These are phyloP conservation scores for Prorops nasuta DNA, from an alignment of 1,140 invertebrate species.

Conservation along the genomic window DNA sequence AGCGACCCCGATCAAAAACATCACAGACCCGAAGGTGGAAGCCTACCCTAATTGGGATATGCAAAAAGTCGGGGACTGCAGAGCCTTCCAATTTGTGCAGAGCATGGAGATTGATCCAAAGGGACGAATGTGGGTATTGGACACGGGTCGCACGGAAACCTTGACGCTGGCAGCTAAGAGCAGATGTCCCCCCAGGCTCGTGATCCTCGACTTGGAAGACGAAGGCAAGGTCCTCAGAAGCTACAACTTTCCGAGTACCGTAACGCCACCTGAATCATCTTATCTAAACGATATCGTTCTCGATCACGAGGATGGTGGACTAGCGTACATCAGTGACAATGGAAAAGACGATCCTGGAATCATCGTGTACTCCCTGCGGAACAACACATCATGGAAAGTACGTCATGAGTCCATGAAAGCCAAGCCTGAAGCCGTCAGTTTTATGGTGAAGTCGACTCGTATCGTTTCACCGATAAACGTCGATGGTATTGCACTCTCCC, in stretches of 20 bases:
- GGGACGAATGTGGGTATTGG: slow-evolving; percentile 71
- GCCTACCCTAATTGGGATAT: slow-evolving; percentile 69
- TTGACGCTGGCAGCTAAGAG: slow-evolving; percentile 48
- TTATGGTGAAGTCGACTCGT: slow-evolving; percentile 60
- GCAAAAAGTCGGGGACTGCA: slow-evolving; percentile 63
- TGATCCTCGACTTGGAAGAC: slow-evolving; percentile 67
- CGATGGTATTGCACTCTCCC: slow-evolving; percentile 69
- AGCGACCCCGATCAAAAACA: slow-evolving; percentile 40
- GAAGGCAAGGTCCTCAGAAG: slow-evolving; percentile 57
- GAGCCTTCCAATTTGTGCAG: slow-evolving; percentile 67
- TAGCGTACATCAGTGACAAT: slow-evolving; percentile 70
- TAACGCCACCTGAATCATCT: slow-evolving; percentile 54
- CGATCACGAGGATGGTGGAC: slow-evolving; percentile 65
- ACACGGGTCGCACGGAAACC: slow-evolving; percentile 62
- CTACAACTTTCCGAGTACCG: slow-evolving; percentile 59
- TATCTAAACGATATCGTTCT: slow-evolving; percentile 69
- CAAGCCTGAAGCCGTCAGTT: slow-evolving; percentile 56
- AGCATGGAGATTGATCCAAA: slow-evolving; percentile 68
- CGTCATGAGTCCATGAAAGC: slow-evolving; percentile 65
- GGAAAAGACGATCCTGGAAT: slow-evolving; percentile 66
- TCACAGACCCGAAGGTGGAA: slow-evolving; percentile 61
- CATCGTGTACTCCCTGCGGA: slow-evolving; percentile 64
- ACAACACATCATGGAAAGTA: slow-evolving; percentile 68
- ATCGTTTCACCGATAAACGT: slow-evolving; percentile 59
- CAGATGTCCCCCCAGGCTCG: slow-evolving; percentile 64